Conservation (phyloP, 2,797 vertebrate genomes). For the Tauraco hartlaubi region DNA sequence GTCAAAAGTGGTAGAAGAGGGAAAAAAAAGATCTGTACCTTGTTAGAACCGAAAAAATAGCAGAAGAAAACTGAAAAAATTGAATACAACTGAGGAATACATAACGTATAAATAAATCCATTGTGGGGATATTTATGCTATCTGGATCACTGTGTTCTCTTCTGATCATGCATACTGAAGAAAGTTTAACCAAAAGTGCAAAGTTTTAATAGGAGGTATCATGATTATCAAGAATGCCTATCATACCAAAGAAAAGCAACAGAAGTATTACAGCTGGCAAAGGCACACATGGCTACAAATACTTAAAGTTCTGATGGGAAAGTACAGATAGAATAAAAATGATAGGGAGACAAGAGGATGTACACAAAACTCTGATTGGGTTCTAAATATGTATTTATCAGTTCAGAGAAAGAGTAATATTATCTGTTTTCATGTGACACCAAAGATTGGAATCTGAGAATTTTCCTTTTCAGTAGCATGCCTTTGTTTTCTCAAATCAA, state of each 20-base stretch:
- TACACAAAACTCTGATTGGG: neutral
- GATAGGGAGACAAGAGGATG: accelerated
- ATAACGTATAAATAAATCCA: neutral
- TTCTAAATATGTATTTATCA: neutral
- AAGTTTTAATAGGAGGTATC: neutral
- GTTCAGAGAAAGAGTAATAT: neutral
- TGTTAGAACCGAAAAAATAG: neutral
- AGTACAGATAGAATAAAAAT: neutral
- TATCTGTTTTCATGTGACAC: neutral
- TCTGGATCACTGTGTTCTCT: neutral
- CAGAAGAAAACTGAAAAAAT: neutral
- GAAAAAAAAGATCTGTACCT: neutral
- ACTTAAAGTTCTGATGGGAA: neutral
- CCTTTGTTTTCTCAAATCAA: neutral
- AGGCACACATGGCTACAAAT: neutral
- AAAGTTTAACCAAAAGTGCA: neutral
- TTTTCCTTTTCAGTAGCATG: neutral
- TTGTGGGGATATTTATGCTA: neutral
- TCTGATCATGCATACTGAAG: neutral
- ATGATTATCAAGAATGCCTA: neutral
- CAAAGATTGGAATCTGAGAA: neutral
- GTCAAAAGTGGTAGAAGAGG: neutral
- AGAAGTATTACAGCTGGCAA: neutral
- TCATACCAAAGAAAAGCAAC: neutral
- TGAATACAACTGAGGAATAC: neutral